phyloP scores from a whole-genome alignment of 2,113 vertebrate genomes.

The Alces alces region DNA sequence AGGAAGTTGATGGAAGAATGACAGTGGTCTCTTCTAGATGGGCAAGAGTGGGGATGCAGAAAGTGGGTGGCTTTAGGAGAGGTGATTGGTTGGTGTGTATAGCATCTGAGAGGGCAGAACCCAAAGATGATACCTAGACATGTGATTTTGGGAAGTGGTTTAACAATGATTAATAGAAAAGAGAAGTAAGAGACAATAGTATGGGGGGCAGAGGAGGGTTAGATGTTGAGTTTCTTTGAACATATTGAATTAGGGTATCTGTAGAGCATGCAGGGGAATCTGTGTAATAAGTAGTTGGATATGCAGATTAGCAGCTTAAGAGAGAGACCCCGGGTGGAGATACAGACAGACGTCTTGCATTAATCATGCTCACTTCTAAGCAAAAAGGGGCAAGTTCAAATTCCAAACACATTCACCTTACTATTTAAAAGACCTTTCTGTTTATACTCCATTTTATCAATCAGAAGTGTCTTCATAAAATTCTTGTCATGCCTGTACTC shows the following conservation, averaged over 20 bases:
- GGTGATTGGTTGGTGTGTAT: background rate
- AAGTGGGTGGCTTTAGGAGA: background rate
- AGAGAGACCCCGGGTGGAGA: background rate
- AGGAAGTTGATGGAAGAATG: background rate
- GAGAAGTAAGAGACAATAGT: background rate
- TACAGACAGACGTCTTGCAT: background rate
- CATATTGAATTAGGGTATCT: background rate
- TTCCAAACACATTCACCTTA: background rate
- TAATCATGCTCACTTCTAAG: background rate
- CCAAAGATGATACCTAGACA: background rate
- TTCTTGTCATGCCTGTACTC: slow-evolving; percentile 35
- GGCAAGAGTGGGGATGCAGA: background rate
- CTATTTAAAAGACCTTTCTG: slow-evolving; percentile 34
- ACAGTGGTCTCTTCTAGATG: background rate
- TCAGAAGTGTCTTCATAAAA: slow-evolving; percentile 31
- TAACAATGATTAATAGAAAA: background rate
- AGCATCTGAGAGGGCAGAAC: background rate
- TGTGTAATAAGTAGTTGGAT: background rate
- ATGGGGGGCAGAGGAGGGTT: background rate
- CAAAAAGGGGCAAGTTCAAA: background rate
- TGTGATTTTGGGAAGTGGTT: background rate
- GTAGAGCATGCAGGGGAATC: background rate
- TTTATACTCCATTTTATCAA: slow-evolving; percentile 18
- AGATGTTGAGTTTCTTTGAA: background rate
- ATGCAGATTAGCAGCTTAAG: background rate